These are phyloP conservation scores for Tanytarsus gracilentus DNA, from an alignment of 2,888 invertebrate species.

Conservation along the genomic window DNA sequence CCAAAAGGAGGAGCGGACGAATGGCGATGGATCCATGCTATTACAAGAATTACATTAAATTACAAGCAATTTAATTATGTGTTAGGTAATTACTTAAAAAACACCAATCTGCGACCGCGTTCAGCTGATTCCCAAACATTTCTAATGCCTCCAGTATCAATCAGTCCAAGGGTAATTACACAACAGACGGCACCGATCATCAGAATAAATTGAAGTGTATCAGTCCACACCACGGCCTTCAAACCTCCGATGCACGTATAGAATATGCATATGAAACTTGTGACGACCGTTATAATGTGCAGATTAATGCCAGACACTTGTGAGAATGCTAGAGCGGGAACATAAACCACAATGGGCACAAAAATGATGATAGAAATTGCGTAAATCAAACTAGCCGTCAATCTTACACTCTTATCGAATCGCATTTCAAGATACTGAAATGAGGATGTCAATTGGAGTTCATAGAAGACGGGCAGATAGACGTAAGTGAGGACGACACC, in stretches of 20 bases:
- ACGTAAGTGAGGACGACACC: conserved; percentile 33
- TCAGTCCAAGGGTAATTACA: conserved; percentile 50
- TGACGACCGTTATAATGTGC: conserved; percentile 55
- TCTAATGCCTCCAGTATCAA: conserved; percentile 48
- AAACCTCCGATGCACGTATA: conserved; percentile 59
- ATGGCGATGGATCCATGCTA: conserved; percentile 53
- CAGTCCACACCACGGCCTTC: conserved; percentile 53
- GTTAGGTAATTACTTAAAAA: conserved; percentile 49
- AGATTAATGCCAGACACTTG: conserved; percentile 60
- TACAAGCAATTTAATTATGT: neutral
- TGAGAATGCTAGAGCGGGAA: conserved; percentile 33
- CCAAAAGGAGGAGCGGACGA: conserved; percentile 53
- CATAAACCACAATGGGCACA: conserved; percentile 52
- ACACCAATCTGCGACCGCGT: conserved; percentile 49
- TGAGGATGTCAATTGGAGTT: conserved; percentile 58
- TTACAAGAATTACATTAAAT: conserved; percentile 33
- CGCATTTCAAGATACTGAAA: conserved; percentile 59
- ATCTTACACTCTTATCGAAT: conserved; percentile 52
- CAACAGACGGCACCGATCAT: conserved; percentile 48
- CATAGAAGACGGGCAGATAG: conserved; percentile 59
- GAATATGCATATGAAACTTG: conserved; percentile 63
- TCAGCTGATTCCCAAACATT: conserved; percentile 50
- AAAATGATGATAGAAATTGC: conserved; percentile 50
- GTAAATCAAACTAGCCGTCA: conserved; percentile 52
- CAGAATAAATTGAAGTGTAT: conserved; percentile 51